phyloP scores from a whole-genome alignment of 2,888 invertebrate genomes.

The Agrenia bidenticulata region DNA sequence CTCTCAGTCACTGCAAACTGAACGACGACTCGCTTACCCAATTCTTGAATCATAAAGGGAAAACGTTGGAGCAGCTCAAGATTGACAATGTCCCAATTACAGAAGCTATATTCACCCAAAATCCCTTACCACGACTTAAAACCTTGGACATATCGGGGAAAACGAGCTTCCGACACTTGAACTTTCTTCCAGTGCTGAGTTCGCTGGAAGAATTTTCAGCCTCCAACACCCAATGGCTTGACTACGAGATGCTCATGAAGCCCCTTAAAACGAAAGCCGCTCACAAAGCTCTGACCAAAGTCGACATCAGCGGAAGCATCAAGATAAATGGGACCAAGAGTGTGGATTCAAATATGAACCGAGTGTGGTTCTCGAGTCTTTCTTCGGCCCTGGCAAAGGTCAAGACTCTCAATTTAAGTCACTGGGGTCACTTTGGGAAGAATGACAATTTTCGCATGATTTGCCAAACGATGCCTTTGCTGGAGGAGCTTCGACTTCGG shows the following conservation, averaged over 20 bases:
- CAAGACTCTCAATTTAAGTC: conserved; percentile 35
- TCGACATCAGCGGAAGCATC: conserved; percentile 32
- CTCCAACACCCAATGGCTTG: conserved; percentile 44
- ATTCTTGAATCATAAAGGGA: conserved; percentile 41
- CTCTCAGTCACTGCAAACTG: conserved; percentile 41
- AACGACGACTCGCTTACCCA: conserved; percentile 33
- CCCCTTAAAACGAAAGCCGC: conserved; percentile 28
- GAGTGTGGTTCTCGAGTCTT: conserved; percentile 41
- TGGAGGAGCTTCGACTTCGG: conserved; percentile 39
- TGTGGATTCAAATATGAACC: conserved; percentile 31
- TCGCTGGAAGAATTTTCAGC: conserved; percentile 40
- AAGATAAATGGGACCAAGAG: conserved; percentile 31
- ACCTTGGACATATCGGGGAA: conserved; percentile 42
- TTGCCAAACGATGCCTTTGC: conserved; percentile 30
- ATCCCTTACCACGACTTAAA: conserved; percentile 33
- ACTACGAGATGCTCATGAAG: conserved; percentile 34
- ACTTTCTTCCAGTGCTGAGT: conserved; percentile 35
- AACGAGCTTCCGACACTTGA: conserved; percentile 29
- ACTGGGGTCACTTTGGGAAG: conserved; percentile 44
- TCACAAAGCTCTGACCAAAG: conserved; percentile 12
- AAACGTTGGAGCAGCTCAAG: conserved; percentile 37
- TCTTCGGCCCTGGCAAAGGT: conserved; percentile 28
- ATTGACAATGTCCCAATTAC: conserved; percentile 41
- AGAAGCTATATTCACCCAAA: conserved; percentile 27
- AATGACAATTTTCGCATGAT: conserved; percentile 45